Evolutionary conservation across 2,113 vertebrate species (phyloP).

Genomic region (Oncorhynchus kisutch): DNA sequence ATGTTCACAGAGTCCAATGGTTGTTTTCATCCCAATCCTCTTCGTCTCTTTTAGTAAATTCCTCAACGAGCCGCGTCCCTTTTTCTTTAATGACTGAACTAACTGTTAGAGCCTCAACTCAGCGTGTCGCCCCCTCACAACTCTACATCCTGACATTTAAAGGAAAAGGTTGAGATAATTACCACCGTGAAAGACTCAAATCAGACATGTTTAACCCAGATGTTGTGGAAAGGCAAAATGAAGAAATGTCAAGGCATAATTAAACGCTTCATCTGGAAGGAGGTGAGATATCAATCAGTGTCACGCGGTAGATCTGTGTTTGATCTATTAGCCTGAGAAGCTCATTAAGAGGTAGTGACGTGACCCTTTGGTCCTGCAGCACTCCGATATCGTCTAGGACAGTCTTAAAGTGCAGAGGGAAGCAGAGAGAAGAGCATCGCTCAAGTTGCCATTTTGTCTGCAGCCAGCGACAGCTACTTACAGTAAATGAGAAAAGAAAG

Average conservation of each 20-base stretch:
- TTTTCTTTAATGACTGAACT: constrained; percentile 22
- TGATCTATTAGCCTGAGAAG: constrained; percentile 33
- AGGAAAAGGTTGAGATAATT: constrained; percentile 51
- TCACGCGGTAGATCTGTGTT: constrained; percentile 8
- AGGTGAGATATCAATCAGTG: constrained; percentile 14
- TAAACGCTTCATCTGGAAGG: constrained; percentile 28
- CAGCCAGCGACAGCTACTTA: too few species aligned
- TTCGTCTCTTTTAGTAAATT: too few species aligned
- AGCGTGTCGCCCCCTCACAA: constrained; percentile 36
- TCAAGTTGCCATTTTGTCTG: too few species aligned
- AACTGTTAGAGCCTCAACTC: constrained; percentile 23
- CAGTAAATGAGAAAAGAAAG: too few species aligned
- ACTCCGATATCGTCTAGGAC: constrained; percentile 2
- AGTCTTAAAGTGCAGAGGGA: neutral
- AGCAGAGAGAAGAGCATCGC: too few species aligned
- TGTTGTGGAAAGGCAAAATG: constrained; percentile 47
- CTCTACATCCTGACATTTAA: constrained; percentile 43
- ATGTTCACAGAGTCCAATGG: neutral
- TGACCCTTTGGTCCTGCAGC: constrained; percentile 25
- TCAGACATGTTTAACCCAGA: constrained; percentile 53
- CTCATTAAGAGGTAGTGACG: constrained; percentile 37
- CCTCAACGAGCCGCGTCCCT: neutral
- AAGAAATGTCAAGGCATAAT: constrained; percentile 47
- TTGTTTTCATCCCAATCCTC: neutral
- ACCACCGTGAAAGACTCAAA: constrained; percentile 44